Evolutionary conservation across 2,113 vertebrate genomes (phyloP).

Genomic region (Salvator merianae): DNA sequence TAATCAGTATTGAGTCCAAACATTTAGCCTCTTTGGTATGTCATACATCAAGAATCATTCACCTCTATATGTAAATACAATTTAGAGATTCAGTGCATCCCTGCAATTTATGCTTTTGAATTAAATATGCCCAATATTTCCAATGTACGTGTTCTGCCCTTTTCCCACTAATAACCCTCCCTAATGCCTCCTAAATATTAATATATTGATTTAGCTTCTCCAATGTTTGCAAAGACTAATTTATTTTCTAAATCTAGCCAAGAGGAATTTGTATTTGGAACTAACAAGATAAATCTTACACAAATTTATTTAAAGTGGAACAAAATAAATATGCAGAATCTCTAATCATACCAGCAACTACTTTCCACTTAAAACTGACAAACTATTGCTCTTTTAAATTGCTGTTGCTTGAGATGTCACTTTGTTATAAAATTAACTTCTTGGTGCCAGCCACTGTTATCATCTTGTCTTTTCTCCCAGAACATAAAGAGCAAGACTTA

Average conservation of each 20-base stretch:
- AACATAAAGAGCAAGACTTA: neutral
- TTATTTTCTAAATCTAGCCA: slow-evolving; percentile 73
- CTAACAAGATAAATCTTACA: slow-evolving; percentile 75
- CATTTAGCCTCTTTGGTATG: fast-evolving
- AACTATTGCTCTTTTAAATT: slow-evolving; percentile 69
- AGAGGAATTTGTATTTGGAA: slow-evolving; percentile 70
- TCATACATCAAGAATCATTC: slow-evolving; percentile 23
- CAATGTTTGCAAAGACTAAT: slow-evolving; percentile 75
- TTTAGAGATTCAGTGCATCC: slow-evolving; percentile 53
- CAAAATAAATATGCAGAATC: slow-evolving; percentile 76
- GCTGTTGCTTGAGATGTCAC: slow-evolving; percentile 57
- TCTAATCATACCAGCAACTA: slow-evolving; percentile 63
- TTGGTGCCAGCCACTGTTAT: slow-evolving; percentile 53
- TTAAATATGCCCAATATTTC: slow-evolving; percentile 62
- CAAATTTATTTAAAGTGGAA: slow-evolving; percentile 73
- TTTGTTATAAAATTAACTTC: slow-evolving; percentile 64
- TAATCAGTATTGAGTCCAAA: neutral
- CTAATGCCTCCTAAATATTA: slow-evolving; percentile 75
- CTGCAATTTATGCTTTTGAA: slow-evolving; percentile 54
- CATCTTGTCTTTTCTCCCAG: slow-evolving; percentile 45
- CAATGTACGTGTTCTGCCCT: slow-evolving; percentile 61
- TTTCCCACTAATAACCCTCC: slow-evolving; percentile 71
- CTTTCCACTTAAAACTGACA: slow-evolving; percentile 72
- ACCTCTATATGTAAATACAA: slow-evolving; percentile 34
- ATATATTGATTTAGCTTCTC: slow-evolving; percentile 73